Evolutionary conservation across 2,888 invertebrate species (phyloP).

Genomic region (Helicoverpa assulta): DNA sequence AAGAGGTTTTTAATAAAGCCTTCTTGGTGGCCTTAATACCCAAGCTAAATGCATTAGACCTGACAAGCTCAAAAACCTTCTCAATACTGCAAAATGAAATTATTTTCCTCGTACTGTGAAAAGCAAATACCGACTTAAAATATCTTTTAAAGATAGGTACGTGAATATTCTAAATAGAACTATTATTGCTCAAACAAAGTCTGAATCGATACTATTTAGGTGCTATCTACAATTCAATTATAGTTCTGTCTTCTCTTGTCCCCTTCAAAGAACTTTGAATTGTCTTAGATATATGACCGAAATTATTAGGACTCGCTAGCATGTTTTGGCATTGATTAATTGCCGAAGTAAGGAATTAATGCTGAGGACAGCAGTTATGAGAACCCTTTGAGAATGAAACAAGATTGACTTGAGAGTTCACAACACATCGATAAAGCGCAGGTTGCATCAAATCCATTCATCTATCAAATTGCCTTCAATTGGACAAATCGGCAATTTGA

Average conservation of each 20-base stretch:
- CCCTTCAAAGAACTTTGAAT: background rate
- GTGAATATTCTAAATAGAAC: background rate
- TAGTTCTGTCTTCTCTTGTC: no score
- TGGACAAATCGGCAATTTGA: no score
- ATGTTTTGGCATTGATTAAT: background rate
- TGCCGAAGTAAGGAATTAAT: background rate
- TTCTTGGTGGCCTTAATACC: no score
- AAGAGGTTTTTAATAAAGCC: no score
- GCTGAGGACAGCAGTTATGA: background rate
- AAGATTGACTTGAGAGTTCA: background rate
- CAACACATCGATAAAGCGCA: no score
- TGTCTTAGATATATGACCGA: conserved; percentile 1
- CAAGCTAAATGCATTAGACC: no score
- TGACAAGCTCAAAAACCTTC: no score
- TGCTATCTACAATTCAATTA: background rate
- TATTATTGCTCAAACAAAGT: background rate
- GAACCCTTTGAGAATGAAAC: background rate
- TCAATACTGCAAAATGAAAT: no score
- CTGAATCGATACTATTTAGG: background rate
- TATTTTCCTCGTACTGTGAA: no score
- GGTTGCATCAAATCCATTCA: no score
- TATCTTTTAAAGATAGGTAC: background rate
- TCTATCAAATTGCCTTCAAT: no score
- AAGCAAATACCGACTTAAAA: no score
- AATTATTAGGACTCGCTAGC: background rate